phyloP scores from a whole-genome alignment of 2,888 invertebrate species.

The Lycia hirtaria region DNA sequence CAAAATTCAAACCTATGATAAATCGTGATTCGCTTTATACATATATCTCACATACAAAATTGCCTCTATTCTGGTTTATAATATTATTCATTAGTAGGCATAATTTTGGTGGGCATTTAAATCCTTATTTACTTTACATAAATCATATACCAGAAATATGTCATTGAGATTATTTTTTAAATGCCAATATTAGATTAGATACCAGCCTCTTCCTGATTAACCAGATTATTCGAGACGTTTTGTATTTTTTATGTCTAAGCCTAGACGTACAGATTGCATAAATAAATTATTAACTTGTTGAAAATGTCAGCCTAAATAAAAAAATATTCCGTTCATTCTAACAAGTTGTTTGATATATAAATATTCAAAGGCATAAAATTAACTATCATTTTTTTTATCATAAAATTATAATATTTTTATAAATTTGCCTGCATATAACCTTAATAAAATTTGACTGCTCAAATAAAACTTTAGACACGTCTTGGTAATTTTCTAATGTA shows the following conservation, averaged over 20 bases:
- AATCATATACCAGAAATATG: neutral
- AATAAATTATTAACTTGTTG: neutral
- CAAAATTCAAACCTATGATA: too few relatives aligned
- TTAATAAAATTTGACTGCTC: neutral
- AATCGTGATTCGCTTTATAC: too few relatives aligned
- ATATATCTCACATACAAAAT: too few relatives aligned
- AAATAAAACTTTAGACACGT: neutral
- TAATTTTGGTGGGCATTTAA: neutral
- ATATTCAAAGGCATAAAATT: neutral
- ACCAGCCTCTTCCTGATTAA: slow-evolving; percentile 8
- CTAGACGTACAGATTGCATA: too few relatives aligned
- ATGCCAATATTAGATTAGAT: neutral
- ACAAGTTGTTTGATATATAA: neutral
- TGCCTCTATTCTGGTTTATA: too few relatives aligned
- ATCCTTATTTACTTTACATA: neutral
- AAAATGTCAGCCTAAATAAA: slow-evolving; percentile 3
- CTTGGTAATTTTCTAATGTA: neutral
- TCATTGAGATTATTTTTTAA: neutral
- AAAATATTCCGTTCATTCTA: slow-evolving; percentile 1
- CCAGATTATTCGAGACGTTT: neutral
- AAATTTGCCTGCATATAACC: neutral
- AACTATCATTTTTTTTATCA: neutral
- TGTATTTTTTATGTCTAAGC: neutral
- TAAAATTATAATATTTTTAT: neutral
- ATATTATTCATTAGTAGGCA: slow-evolving; percentile 8